phyloP scores from a whole-genome alignment of 2,888 invertebrate species.

The Drosophila mettleri region DNA sequence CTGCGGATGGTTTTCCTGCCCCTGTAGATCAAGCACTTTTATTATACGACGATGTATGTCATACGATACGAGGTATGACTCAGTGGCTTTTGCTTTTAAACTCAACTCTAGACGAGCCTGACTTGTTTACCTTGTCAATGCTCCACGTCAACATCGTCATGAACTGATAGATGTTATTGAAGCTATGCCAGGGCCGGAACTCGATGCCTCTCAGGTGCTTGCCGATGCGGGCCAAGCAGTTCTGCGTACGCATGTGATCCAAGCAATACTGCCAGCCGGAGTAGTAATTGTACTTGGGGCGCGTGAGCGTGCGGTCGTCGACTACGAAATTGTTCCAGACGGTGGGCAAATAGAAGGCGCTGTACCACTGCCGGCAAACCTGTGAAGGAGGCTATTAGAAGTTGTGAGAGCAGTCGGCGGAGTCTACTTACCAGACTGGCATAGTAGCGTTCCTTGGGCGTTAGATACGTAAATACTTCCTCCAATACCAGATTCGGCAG shows the following conservation, averaged over 20 bases:
- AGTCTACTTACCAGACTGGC: constrained; percentile 89
- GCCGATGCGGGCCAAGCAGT: constrained; percentile 90
- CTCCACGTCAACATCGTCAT: constrained; percentile 93
- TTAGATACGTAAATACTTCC: constrained; percentile 89
- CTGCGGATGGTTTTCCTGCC: constrained; percentile 64
- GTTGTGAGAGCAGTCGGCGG: no score
- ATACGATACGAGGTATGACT: neutral
- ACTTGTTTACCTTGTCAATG: constrained; percentile 86
- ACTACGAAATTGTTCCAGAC: constrained; percentile 92
- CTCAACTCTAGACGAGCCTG: neutral
- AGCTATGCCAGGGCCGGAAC: constrained; percentile 91
- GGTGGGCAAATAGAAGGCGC: constrained; percentile 89
- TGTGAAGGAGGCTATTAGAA: no score
- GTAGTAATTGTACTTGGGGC: constrained; percentile 91
- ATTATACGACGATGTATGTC: neutral
- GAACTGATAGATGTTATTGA: constrained; percentile 93
- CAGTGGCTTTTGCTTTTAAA: neutral
- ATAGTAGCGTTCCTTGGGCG: constrained; percentile 89
- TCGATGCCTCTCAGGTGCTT: constrained; percentile 88
- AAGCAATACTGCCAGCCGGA: constrained; percentile 91
- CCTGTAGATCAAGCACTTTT: constrained; percentile 24
- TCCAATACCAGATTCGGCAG: constrained; percentile 91
- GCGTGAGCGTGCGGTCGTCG: constrained; percentile 90
- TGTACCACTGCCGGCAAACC: constrained; percentile 87
- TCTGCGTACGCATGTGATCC: constrained; percentile 90